Base-by-base conservation (phyloP, 2,888 invertebrate genomes). In the Lasioglossum lativentre region DNA sequence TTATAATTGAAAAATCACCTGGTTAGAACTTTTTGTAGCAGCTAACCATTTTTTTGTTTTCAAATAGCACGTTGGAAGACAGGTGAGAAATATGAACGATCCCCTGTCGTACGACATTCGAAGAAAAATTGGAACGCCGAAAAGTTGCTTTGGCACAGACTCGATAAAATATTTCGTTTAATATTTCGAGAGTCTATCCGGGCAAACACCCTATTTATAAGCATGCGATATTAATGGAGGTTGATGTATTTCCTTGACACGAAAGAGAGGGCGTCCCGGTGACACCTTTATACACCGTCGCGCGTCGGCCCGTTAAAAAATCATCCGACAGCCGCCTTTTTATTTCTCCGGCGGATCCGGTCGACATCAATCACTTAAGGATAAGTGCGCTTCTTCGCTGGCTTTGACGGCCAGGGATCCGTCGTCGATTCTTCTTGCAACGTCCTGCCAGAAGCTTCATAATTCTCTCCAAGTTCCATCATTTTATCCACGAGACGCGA, bases 311-410 rank as follows among this genome's bases (percentile, higher is more conserved):
- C 82, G 89, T 90, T 90, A 88, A 90, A 90, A 91, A 91, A 88
- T 90, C 85, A 91, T 84, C 86, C 73, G 71, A 63, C 79, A 59
- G 66, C 47, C 56, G 78, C 30, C 75, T 34, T 73, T 75, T 82
- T 83, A 86, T 73, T 68, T 80, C 56, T 74, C 66, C 45, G 71
- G 27, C 52, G 79, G 80, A 81, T 66, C 68, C 86, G 77, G 75
- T 45, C 82, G 82, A 88, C 90, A 90, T 90, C 91, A 88, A 90
- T 90, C 90, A 90, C 89, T 91, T 89, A 88, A 87, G 86, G 86
- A 86, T 85, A 89, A 91, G 91, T 90, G 84, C 90, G 88, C 86
- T 88, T 88, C 82, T 75, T 89, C 75, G 83, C 77, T 90, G 90
- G 88, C 86, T 87, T 88, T 90, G 90, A 92, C 90, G 86, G 81